phyloP scores from a whole-genome alignment of 35 echinoderm and acorn worm genomes.

The Nesometra sesokonis region DNA sequence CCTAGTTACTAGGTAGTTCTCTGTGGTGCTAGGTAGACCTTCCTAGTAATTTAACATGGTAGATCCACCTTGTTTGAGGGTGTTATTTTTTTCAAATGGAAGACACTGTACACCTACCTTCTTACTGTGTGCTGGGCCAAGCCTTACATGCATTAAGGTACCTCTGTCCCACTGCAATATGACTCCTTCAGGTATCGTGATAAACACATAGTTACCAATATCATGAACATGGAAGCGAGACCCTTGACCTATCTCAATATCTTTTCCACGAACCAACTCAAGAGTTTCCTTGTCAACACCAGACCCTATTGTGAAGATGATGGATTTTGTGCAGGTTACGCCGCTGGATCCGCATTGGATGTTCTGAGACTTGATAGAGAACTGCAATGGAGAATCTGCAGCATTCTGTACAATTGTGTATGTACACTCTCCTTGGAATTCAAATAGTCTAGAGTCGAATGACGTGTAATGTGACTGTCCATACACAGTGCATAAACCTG shows the following conservation, averaged over 20 bases:
- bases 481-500: neutral
- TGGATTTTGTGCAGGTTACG: conserved; percentile 3
- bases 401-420: neutral
- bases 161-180: conserved; percentile 73
- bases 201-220: conserved; percentile 57
- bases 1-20: too few relatives aligned
- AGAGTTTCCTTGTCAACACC: neutral
- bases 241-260: neutral
- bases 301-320: neutral
- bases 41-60: too few relatives aligned
- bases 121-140: conserved; percentile 9
- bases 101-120: too few relatives aligned
- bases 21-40: too few relatives aligned
- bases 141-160: conserved; percentile 54
- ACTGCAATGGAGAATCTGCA: neutral
- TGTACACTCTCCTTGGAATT: conserved; percentile 7
- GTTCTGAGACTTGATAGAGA: neutral
- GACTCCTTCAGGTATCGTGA: conserved; percentile 50
- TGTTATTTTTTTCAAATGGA: too few relatives aligned
- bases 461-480: neutral
- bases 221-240: neutral
- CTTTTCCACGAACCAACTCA: neutral
- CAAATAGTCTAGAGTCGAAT: neutral
- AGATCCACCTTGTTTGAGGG: too few relatives aligned
- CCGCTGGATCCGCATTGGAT: neutral